Base-by-base conservation (phyloP, 2,113 vertebrate genomes). In the Bungarus multicinctus region DNA sequence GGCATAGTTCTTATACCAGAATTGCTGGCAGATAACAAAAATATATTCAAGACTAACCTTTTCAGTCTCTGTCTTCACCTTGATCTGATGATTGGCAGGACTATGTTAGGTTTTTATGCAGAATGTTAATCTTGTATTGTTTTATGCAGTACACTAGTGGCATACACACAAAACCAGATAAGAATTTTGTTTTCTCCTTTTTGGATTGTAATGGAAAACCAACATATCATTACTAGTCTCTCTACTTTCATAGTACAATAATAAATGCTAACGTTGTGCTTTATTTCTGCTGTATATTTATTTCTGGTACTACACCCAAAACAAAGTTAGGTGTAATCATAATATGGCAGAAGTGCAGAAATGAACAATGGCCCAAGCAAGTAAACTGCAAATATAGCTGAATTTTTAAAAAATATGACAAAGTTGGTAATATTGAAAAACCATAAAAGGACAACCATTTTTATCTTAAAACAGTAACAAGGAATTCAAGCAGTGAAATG, bases 391-490 rank as follows among this genome's bases (percentile, higher is more conserved):
- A 97, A 91, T 94, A 92, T 95, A 95, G 95, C 96, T 97, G 60
- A 97, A 97, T 95, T 97, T 95, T 97, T 97, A 95, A 95, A 96
- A 97, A 97, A 97, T 98, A 96, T 96, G 97, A 98, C 97, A 98
- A 97, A 94, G 96, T 97, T 96, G 97, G 96, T 93, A 96, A 95
- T 97, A 97, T 97, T 98, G 96, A 96, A 97, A 97, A 96, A 96
- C 97, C 96, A 98, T 97, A 89, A 98, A 96, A 97, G 97, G 96
- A 97, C 95, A 97, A 97, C 97, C 98, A 98, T 98, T 98, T 98
- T 98, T 92, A 74, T 96, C 97, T 88, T 55, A 22, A 55, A 94
- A 97, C 94, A 96, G 97, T 97, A 98, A 98, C 97, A 98, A 97
- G 97, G 96, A 30, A 95, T 95, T 97, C 97, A 97, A 97, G 39